phyloP scores from a whole-genome alignment of 2,888 invertebrate genomes.

The Mythimna pallens region DNA sequence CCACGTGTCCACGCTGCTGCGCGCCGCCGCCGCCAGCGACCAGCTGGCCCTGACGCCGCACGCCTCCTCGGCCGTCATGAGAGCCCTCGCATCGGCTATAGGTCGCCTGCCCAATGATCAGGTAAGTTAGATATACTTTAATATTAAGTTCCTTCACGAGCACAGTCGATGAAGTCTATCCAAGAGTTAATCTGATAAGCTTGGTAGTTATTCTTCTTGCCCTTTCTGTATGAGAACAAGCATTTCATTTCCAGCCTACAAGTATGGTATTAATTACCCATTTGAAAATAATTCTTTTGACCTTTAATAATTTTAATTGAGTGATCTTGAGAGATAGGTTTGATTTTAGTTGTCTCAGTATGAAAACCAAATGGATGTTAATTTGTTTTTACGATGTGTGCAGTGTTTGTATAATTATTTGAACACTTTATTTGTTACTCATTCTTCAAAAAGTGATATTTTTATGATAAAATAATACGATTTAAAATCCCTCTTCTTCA shows the following conservation, averaged over 20 bases:
- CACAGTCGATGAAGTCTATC: constrained; percentile 87
- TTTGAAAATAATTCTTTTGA: neutral
- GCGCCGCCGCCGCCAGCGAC: constrained; percentile 94
- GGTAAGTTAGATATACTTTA: constrained; percentile 61
- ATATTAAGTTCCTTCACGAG: constrained; percentile 89
- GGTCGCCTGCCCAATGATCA: constrained; percentile 88
- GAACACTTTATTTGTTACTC: constrained; percentile 4
- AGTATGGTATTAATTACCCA: neutral
- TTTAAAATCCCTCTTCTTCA: neutral
- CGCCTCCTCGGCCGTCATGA: constrained; percentile 94
- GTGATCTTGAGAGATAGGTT: neutral
- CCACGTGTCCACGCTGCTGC: constrained; percentile 94
- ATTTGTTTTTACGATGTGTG: neutral
- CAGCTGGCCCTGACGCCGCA: constrained; percentile 93
- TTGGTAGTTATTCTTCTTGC: neutral
- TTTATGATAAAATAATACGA: neutral
- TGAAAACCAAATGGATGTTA: neutral
- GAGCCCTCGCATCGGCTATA: constrained; percentile 91
- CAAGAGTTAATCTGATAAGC: constrained; percentile 83
- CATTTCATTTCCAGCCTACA: neutral
- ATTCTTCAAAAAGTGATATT: neutral
- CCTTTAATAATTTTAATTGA: neutral
- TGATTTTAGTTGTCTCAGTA: neutral
- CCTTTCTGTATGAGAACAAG: neutral
- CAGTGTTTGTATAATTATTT: constrained; percentile 15